A percentile compares a stretch with the other conserved stretches of the same genome.
Conservation (phyloP, 2,888 invertebrate genomes). For the Pyrrhia umbra region DNA sequence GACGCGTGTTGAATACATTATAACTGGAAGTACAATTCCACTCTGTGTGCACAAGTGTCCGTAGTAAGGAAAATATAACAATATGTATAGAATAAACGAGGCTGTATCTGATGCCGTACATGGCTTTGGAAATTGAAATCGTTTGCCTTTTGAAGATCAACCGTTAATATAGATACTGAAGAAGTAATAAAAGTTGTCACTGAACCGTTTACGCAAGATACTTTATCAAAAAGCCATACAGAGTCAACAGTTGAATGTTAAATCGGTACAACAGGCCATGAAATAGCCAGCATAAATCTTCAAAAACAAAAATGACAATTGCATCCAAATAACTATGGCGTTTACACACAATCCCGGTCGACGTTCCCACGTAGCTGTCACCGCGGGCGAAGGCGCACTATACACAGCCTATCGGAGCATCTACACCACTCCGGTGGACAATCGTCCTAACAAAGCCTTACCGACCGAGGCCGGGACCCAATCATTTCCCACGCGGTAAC, state of each 20-base stretch:
- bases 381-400: slow-evolving; percentile 76
- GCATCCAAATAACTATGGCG: slow-evolving; percentile 77
- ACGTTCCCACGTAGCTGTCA: slow-evolving; percentile 89
- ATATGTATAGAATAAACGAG: slow-evolving; percentile 66
- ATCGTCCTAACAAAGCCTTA: slow-evolving; percentile 89
- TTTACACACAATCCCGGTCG: slow-evolving; percentile 81
- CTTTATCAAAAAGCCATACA: slow-evolving; percentile 14
- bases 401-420: slow-evolving; percentile 85
- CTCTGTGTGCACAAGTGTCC: slow-evolving; percentile 67
- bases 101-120: slow-evolving; percentile 64
- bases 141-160: slow-evolving; percentile 65
- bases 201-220: slow-evolving; percentile 6
- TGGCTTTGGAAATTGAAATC: slow-evolving; percentile 68
- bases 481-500: slow-evolving; percentile 90
- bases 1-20: slow-evolving; percentile 87
- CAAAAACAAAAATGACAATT: slow-evolving; percentile 71
- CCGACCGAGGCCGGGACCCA: slow-evolving; percentile 81
- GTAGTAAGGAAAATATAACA: slow-evolving; percentile 71
- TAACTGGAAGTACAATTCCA: slow-evolving; percentile 70
- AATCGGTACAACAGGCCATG: slow-evolving; percentile 35
- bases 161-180: slow-evolving; percentile 57
- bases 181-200: slow-evolving; percentile 16
- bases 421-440: slow-evolving; percentile 88
- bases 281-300: slow-evolving; percentile 67
- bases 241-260: slow-evolving; percentile 27